Conservation (phyloP, 2,113 vertebrate species). For the Triplophysa dalaica region DNA sequence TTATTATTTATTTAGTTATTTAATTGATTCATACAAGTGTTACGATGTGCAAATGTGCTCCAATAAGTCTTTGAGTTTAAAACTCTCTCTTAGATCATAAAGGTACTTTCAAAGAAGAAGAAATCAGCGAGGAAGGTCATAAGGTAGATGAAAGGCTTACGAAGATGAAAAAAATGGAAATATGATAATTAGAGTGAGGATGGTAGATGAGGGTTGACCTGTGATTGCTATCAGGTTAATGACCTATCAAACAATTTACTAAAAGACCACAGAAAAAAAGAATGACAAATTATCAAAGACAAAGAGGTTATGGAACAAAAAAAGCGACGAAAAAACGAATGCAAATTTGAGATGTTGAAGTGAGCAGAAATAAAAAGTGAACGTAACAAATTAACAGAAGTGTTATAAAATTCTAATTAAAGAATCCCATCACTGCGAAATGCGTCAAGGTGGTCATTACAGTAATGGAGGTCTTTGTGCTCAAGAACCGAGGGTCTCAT, state of each 20-base stretch:
- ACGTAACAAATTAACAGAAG: slow-evolving; percentile 18
- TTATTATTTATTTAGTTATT: too few species aligned
- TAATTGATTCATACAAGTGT: not conserved
- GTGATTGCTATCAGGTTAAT: slow-evolving; percentile 32
- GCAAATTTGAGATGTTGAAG: not conserved
- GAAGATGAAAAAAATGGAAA: not conserved
- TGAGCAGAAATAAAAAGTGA: not conserved
- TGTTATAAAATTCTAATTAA: slow-evolving; percentile 1
- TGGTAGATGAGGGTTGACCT: slow-evolving; percentile 27
- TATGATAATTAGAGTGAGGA: slow-evolving; percentile 14
- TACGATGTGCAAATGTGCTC: too few species aligned
- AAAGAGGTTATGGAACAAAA: slow-evolving; percentile 10
- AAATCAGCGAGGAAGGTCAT: not conserved
- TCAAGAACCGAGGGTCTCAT: not conserved
- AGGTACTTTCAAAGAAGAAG: not conserved
- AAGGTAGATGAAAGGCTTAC: slow-evolving; percentile 5
- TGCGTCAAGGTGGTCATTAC: slow-evolving; percentile 5
- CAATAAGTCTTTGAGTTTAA: not conserved
- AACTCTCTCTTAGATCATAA: not conserved
- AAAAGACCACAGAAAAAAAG: not conserved
- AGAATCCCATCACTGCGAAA: slow-evolving; percentile 13
- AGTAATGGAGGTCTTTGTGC: slow-evolving; percentile 9
- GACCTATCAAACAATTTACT: slow-evolving; percentile 31
- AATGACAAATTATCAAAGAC: slow-evolving; percentile 19
- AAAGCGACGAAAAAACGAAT: not conserved